Base-by-base conservation (phyloP, 1,140 invertebrate genomes). In the Papilio glaucus region DNA sequence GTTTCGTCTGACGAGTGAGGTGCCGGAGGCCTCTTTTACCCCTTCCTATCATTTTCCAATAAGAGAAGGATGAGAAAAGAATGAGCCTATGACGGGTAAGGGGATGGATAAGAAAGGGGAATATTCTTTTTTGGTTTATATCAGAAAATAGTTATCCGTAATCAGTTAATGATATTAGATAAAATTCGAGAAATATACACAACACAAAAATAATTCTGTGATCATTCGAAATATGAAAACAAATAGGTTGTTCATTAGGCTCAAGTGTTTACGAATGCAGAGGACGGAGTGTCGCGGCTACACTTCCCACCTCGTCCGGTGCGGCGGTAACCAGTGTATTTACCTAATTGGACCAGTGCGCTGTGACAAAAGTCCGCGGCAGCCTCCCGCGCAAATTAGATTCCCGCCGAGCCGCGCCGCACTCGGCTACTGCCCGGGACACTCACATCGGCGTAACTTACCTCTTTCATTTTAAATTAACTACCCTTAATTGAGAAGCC, bases 381-480 rank as follows among this genome's bases (percentile, higher is more conserved):
- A 80, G 77, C 77, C 75, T 76, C 73, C 77, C 81, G 77, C 76
- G 81, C 79, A 90, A 92, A 90, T 91, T 89, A 89, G 85, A 89
- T 90, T 88, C 75, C 70, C 74, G 60, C 63, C 73, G 80, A 73
- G 70, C 82, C 76, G 74, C 75, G 81, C 74, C 61, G 37, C 67
- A 63, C 24, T 45, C 65, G 12, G 49, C 72, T 73, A 68, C 73
- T 78, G 79, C 70, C 72, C 75, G 63, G 77, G 72, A 76, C 76
- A 77, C 71, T 78, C 77, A 78, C 73, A 73, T 80, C 78, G 81
- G 76, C 79, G 83, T 87, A 87, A 85, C 84, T 90, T 88, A 89
- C 84, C 87, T 87, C 86, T 89, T 90, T 88, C 81, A 84, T 78
- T 82, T 79, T 78, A 84, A 90, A 89, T 90, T 87, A 86, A 89